Base-by-base conservation (phyloP, 2,113 vertebrate species). In the Rousettus leschenaultii region DNA sequence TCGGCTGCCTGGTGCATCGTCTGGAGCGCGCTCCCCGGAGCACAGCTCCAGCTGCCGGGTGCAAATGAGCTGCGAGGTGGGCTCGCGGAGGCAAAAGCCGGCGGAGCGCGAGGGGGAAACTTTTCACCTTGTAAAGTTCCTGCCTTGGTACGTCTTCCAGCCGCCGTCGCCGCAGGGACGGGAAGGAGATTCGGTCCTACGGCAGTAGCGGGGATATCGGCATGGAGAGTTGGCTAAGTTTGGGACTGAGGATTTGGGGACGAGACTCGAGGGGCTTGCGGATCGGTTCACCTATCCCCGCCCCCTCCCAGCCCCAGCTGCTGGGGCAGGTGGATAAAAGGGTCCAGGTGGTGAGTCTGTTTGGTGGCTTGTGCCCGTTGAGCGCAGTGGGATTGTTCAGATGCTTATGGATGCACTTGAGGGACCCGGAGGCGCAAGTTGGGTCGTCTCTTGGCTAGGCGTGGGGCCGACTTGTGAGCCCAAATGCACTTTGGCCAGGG, bases 81-180 rank as follows among this genome's bases (percentile, higher is more conserved):
- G 79, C 71, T 38, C 21, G 2, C 73, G 89, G 5, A 79, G 73
- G 28, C 30, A 3, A 53, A 45, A 55, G 75, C 90, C 51, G 18
- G 86, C 57, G 38, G 70, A 55, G 92, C 28, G 71, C 90, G 71
- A 73, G 95, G 98, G 94, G 94, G 95, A 98, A 98, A 98, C 98
- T 98, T 98, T 98, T 84, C 97, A 94, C 95, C 98, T 96, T 85
- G 95, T 77, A 73, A 97, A 98, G 97, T 98, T 98, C 85, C 88
- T 33, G 43, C 38, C 70, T 61, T 43, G 33, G 92, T n/a, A 26
- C 63, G 43, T 33, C 79, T 38, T 1, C 13, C 28, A 59, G 88
- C 89, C 21, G 24, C 65, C 12, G 59, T 33, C 51, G 45, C 70
- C 3, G 21, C 68, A 4, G 77, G 43, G 5, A 93, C 13, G 38